phyloP scores from a whole-genome alignment of 2,888 invertebrate species.

The Acanthosepion esculentum region DNA sequence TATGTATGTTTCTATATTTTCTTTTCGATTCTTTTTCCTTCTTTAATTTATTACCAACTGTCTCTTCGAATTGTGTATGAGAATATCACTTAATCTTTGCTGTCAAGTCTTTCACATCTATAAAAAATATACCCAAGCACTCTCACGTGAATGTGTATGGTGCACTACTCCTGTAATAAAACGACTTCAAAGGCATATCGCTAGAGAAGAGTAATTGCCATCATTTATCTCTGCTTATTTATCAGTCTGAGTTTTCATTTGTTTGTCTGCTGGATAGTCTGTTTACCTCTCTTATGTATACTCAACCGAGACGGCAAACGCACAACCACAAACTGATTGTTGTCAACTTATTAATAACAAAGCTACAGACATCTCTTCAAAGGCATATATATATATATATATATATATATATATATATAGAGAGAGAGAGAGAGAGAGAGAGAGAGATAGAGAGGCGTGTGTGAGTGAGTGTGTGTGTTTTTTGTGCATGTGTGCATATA shows the following conservation, averaged over 20 bases:
- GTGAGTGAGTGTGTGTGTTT: neutral
- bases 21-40: too few relatives aligned
- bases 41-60: neutral
- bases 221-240: neutral
- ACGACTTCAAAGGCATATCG: neutral
- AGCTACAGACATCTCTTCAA: neutral
- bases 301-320: neutral
- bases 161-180: neutral
- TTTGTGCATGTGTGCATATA: neutral
- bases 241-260: neutral
- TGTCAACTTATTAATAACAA: neutral
- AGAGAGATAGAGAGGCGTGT: too few relatives aligned
- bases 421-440: too few relatives aligned
- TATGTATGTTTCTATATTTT: too few relatives aligned
- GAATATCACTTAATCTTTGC: neutral
- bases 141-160: neutral
- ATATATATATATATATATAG: conserved; percentile 2
- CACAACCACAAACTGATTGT: too few relatives aligned
- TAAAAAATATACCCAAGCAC: neutral
- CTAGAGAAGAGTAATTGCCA: neutral
- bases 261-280: neutral
- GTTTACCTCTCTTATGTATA: neutral
- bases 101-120: neutral
- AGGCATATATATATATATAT: neutral
- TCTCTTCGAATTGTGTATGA: neutral